These are phyloP conservation scores for Gorilla gorilla DNA, from an alignment of 2,113 vertebrate species.

Conservation along the genomic window DNA sequence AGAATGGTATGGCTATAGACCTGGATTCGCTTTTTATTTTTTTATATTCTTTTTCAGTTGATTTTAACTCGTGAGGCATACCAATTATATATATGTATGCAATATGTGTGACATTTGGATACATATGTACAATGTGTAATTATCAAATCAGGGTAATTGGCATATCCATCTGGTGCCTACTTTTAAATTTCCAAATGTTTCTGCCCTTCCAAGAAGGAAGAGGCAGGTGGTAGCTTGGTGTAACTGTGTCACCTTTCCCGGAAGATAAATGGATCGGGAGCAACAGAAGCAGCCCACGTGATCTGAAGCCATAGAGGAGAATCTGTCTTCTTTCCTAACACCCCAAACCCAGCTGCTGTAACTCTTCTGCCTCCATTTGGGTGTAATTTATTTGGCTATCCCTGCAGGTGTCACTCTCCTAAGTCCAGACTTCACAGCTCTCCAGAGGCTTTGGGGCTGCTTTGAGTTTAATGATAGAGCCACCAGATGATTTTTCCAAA, in stretches of 20 bases:
- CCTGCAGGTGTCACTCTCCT: background rate
- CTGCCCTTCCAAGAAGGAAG: background rate
- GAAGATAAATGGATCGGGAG: background rate
- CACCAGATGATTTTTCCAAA: background rate
- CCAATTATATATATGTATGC: background rate
- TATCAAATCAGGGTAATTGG: background rate
- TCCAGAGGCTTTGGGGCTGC: background rate
- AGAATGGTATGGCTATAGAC: background rate
- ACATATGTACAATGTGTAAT: background rate
- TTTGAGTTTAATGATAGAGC: slow-evolving; percentile 8
- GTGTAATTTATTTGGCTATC: background rate
- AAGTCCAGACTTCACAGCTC: background rate
- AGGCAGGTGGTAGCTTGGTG: background rate
- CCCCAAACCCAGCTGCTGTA: background rate
- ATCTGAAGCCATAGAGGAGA: background rate
- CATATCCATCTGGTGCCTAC: background rate
- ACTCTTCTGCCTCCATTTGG: too few relatives aligned
- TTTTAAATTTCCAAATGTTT: background rate
- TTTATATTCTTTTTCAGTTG: background rate
- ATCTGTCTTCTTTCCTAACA: background rate
- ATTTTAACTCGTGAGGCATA: background rate
- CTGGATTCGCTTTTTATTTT: background rate
- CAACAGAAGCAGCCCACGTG: background rate
- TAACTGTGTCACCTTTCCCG: background rate
- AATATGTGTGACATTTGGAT: background rate